These are phyloP conservation scores for Adoxophyes honmai DNA, from an alignment of 1,140 invertebrate species.

Conservation along the genomic window DNA sequence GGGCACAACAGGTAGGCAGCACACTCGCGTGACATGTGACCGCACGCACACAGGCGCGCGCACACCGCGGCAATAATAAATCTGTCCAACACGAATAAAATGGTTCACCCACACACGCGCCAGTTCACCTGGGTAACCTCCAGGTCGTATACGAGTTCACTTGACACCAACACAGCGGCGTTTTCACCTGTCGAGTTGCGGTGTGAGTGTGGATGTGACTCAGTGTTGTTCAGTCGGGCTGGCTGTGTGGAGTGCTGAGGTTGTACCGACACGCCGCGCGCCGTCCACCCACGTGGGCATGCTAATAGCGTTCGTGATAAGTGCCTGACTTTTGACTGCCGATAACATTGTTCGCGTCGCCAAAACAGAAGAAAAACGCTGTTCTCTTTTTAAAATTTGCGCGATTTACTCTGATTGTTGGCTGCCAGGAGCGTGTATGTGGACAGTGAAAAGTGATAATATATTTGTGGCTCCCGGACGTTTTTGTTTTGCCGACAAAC, in stretches of 20 bases:
- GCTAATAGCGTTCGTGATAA: slow-evolving; percentile 50
- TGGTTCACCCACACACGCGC: slow-evolving; percentile 60
- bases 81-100: slow-evolving; percentile 65
- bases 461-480: slow-evolving; percentile 46
- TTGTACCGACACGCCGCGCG: slow-evolving; percentile 34
- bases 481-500: slow-evolving; percentile 54
- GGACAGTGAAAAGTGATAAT: slow-evolving; percentile 54
- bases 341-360: slow-evolving; percentile 34
- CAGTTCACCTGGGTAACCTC: slow-evolving; percentile 57
- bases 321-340: slow-evolving; percentile 52
- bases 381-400: slow-evolving; percentile 19
- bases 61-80: slow-evolving; percentile 59
- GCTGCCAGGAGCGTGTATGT: slow-evolving; percentile 34
- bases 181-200: slow-evolving; percentile 66
- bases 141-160: slow-evolving; percentile 52
- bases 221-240: slow-evolving; percentile 52
- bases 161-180: slow-evolving; percentile 62
- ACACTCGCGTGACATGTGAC: slow-evolving; percentile 65
- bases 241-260: slow-evolving; percentile 57
- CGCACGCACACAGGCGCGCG: slow-evolving; percentile 41
- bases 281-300: slow-evolving; percentile 46
- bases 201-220: slow-evolving; percentile 56
- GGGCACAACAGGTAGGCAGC: slow-evolving; percentile 66
- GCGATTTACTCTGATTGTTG: slow-evolving; percentile 28
- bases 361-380: slow-evolving; percentile 22